A percentile compares a stretch with the other conserved stretches of the same genome.
Evolutionary conservation across 1,140 invertebrate genomes (phyloP).

Genomic region (Procambarus clarkii): DNA sequence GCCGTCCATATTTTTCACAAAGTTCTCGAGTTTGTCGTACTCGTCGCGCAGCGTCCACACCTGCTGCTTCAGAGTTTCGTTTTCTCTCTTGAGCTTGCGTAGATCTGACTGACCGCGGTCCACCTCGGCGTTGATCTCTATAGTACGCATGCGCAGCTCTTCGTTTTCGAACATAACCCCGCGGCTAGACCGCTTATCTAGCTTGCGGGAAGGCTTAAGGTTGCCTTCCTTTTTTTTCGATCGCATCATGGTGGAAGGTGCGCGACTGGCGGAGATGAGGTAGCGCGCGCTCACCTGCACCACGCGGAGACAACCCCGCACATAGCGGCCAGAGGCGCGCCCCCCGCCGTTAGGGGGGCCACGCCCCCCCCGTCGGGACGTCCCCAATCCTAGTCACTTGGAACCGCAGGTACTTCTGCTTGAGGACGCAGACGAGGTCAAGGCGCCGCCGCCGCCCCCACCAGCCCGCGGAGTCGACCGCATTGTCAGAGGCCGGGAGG

Average conservation of each 20-base stretch:
- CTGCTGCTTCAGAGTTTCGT: slow-evolving; percentile 89
- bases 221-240: slow-evolving; percentile 83
- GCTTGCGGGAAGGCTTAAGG: slow-evolving; percentile 84
- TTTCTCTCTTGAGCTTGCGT: slow-evolving; percentile 89
- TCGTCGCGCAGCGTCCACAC: slow-evolving; percentile 91
- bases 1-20: slow-evolving; percentile 80
- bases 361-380: slow-evolving; percentile 58
- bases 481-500: slow-evolving; percentile 62
- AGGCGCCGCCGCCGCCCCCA: slow-evolving; percentile 63
- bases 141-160: slow-evolving; percentile 90
- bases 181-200: slow-evolving; percentile 75
- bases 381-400: slow-evolving; percentile 68
- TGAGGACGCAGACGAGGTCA: slow-evolving; percentile 52
- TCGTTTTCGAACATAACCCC: slow-evolving; percentile 84
- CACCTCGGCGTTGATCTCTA: slow-evolving; percentile 94
- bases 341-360: slow-evolving; percentile 60
- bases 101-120: slow-evolving; percentile 93
- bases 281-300: slow-evolving; percentile 70
- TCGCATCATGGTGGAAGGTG: slow-evolving; percentile 80
- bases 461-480: slow-evolving; percentile 59
- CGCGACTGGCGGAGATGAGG: slow-evolving; percentile 67
- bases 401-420: slow-evolving; percentile 46
- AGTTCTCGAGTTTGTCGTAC: slow-evolving; percentile 88
- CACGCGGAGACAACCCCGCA: slow-evolving; percentile 66
- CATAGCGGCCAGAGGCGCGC: slow-evolving; percentile 66